Evolutionary conservation across 2,113 vertebrate species (phyloP).

Genomic region (Parotia lawesii): DNA sequence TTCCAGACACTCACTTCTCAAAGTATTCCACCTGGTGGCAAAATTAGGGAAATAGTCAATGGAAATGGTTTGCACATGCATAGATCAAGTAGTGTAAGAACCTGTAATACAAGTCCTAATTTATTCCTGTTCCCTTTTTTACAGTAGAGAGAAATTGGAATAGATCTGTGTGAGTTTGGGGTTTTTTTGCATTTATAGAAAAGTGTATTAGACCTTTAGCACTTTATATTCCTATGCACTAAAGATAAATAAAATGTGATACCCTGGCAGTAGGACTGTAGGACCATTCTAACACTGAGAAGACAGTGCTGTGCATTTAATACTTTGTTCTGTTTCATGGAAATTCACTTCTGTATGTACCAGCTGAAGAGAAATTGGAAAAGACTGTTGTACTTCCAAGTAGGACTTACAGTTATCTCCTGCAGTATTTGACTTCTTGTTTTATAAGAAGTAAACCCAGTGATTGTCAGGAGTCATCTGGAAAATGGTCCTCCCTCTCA

Average conservation of each 20-base stretch:
- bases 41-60: background rate
- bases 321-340: background rate
- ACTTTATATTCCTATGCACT: background rate
- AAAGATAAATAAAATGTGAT: background rate
- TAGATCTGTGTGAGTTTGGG: background rate
- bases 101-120: background rate
- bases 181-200: background rate
- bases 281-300: background rate
- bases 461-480: background rate
- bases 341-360: background rate
- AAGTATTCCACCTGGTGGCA: constrained; percentile 53
- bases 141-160: background rate
- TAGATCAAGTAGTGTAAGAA: background rate
- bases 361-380: background rate
- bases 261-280: background rate
- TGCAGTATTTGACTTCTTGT: background rate
- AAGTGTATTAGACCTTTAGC: background rate
- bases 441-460: background rate
- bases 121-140: background rate
- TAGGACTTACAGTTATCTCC: background rate
- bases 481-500: background rate
- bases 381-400: background rate
- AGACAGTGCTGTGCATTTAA: background rate
- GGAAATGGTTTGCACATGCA: background rate
- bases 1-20: background rate